These are phyloP conservation scores for Apodemia mormo DNA, from an alignment of 2,888 invertebrate genomes.

Conservation along the genomic window DNA sequence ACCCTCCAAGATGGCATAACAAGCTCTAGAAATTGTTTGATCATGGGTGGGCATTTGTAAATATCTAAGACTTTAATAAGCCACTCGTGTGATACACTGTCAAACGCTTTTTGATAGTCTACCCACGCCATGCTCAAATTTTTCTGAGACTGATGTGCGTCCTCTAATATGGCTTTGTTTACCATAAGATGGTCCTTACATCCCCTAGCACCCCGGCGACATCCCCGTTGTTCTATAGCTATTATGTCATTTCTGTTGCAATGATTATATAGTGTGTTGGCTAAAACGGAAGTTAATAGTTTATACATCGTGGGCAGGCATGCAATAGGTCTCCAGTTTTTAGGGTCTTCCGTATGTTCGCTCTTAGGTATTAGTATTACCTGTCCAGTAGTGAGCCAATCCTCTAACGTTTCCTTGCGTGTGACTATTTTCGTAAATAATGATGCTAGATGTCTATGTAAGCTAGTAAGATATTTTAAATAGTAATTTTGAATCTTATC, in stretches of 20 bases:
- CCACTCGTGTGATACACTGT: not conserved
- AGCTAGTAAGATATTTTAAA: not conserved
- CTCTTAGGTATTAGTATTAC: slow-evolving; percentile 8
- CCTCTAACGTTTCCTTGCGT: not conserved
- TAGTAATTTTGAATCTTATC: too few species aligned
- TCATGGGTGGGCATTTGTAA: not conserved
- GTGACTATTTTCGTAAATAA: not conserved
- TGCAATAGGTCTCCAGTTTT: slow-evolving; percentile 43
- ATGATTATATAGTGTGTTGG: slow-evolving; percentile 21
- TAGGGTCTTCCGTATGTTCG: not conserved
- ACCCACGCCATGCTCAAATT: not conserved
- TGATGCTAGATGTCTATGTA: slow-evolving; percentile 10
- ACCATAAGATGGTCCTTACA: slow-evolving; percentile 34
- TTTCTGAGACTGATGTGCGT: not conserved
- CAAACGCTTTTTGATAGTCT: not conserved
- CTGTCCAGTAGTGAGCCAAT: slow-evolving; percentile 13
- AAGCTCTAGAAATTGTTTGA: not conserved
- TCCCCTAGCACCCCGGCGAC: slow-evolving; percentile 23
- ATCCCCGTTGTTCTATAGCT: slow-evolving; percentile 28
- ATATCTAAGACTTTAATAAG: not conserved
- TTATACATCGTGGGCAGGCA: slow-evolving; percentile 30
- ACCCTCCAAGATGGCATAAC: slow-evolving; percentile 19
- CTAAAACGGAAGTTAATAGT: slow-evolving; percentile 25
- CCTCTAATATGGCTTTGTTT: slow-evolving; percentile 25
- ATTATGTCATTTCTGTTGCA: slow-evolving; percentile 24